These are phyloP conservation scores for Synanthedon tipuliformis DNA, from an alignment of 2,888 invertebrate genomes.

Conservation along the genomic window DNA sequence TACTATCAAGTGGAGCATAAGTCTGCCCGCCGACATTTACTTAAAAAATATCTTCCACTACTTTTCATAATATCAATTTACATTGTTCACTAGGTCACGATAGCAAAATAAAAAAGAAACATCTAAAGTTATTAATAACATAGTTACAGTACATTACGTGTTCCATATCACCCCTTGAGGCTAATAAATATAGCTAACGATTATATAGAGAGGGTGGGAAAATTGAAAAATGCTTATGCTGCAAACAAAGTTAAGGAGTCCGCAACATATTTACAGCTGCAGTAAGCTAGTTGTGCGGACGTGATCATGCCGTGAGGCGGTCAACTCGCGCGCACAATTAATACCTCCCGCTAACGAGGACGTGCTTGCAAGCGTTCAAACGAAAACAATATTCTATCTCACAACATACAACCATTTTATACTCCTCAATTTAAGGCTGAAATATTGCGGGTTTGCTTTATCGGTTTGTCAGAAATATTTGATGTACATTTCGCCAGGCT, in stretches of 20 bases:
- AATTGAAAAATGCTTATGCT: conserved; percentile 16
- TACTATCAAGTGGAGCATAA: too few relatives aligned
- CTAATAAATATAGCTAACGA: not conserved
- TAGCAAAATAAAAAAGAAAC: too few relatives aligned
- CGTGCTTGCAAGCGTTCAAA: conserved; percentile 8
- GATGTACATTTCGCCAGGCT: too few relatives aligned
- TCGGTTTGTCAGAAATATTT: too few relatives aligned
- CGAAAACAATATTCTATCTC: not conserved
- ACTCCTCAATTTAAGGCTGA: too few relatives aligned
- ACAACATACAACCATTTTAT: not conserved
- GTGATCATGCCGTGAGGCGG: conserved; percentile 16
- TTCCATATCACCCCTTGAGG: not conserved
- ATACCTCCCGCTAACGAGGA: conserved; percentile 18
- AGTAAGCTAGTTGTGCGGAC: conserved; percentile 14
- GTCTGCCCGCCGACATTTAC: too few relatives aligned
- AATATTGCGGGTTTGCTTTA: too few relatives aligned
- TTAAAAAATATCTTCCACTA: too few relatives aligned
- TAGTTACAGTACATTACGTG: too few relatives aligned
- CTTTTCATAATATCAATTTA: too few relatives aligned
- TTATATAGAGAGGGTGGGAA: conserved; percentile 2
- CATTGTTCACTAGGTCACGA: too few relatives aligned
- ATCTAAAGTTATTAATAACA: too few relatives aligned
- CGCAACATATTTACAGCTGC: not conserved
- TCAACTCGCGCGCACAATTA: conserved; percentile 14
- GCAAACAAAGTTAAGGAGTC: conserved; percentile 10